A percentile compares a stretch with the other conserved stretches of the same genome.
These are phyloP conservation scores for Vollenhovia emeryi DNA, from an alignment of 1,140 invertebrate genomes.

Conservation along the genomic window DNA sequence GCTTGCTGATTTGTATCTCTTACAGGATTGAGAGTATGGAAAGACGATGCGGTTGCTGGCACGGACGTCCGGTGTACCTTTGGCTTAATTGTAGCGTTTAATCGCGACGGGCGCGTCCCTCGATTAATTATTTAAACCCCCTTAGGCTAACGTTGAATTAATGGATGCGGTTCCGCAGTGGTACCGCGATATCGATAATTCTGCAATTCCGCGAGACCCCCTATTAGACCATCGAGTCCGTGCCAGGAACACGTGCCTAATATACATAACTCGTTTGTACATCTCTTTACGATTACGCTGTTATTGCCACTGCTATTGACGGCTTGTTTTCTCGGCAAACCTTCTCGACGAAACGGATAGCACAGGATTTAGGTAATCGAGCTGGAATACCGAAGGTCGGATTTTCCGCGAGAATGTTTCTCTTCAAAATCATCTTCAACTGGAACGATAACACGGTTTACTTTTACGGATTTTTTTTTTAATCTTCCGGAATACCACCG, in stretches of 20 bases:
- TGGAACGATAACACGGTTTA: not conserved
- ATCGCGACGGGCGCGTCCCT: slow-evolving; percentile 60
- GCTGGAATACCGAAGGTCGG: not conserved
- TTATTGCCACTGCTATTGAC: not conserved
- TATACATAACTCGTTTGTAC: not conserved
- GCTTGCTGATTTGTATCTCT: slow-evolving; percentile 3
- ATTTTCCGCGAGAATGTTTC: not conserved
- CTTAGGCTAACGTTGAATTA: slow-evolving; percentile 78
- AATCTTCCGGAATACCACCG: not conserved
- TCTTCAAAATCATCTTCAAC: not conserved
- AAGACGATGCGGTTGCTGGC: slow-evolving; percentile 36
- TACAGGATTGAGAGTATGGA: slow-evolving; percentile 28
- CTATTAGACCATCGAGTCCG: slow-evolving; percentile 53
- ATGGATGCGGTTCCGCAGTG: slow-evolving; percentile 71
- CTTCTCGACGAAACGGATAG: not conserved
- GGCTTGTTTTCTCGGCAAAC: not conserved
- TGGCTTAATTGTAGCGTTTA: slow-evolving; percentile 71
- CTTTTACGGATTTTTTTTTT: not conserved
- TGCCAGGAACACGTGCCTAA: slow-evolving; percentile 54
- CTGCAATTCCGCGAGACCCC: slow-evolving; percentile 66
- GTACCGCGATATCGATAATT: slow-evolving; percentile 75
- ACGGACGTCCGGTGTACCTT: slow-evolving; percentile 17
- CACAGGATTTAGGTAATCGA: not conserved
- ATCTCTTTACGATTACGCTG: not conserved
- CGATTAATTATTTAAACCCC: slow-evolving; percentile 79